phyloP scores from a whole-genome alignment of 2,888 invertebrate genomes.

The Lasioglossum leucozonium region DNA sequence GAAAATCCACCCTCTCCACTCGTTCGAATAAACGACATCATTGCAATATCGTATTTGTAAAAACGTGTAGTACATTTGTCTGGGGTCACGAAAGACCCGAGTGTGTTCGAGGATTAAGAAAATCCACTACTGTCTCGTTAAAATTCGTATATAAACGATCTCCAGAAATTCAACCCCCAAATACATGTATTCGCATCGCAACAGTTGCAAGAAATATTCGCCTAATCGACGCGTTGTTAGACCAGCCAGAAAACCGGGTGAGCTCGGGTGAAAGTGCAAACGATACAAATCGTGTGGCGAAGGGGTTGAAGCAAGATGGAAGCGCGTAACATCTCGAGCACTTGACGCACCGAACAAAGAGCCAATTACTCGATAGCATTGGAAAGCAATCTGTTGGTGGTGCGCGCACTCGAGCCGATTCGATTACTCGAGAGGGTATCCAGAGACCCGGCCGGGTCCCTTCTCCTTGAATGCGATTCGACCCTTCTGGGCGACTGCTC shows the following conservation, averaged over 20 bases:
- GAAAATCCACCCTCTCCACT: neutral
- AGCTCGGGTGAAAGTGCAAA: neutral
- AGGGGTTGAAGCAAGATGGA: neutral
- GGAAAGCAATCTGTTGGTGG: neutral
- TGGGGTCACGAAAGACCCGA: no score
- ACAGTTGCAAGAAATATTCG: neutral
- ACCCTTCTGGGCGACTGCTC: conserved; percentile 18
- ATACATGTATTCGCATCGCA: neutral
- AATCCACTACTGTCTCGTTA: no score
- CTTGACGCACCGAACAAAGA: conserved; percentile 5
- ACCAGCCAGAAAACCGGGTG: neutral
- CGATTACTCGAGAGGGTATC: conserved; percentile 33
- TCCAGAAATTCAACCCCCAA: no score
- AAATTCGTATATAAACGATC: no score
- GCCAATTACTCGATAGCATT: neutral
- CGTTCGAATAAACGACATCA: no score
- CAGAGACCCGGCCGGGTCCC: neutral
- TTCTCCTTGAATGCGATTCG: neutral
- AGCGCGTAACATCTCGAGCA: neutral
- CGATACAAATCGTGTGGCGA: neutral
- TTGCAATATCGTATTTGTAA: no score
- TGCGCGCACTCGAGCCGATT: conserved; percentile 4
- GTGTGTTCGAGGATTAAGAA: no score
- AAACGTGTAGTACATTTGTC: no score
- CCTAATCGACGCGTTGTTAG: neutral